Conservation (phyloP, 2,113 vertebrate genomes). For the Caranx melampygus region DNA sequence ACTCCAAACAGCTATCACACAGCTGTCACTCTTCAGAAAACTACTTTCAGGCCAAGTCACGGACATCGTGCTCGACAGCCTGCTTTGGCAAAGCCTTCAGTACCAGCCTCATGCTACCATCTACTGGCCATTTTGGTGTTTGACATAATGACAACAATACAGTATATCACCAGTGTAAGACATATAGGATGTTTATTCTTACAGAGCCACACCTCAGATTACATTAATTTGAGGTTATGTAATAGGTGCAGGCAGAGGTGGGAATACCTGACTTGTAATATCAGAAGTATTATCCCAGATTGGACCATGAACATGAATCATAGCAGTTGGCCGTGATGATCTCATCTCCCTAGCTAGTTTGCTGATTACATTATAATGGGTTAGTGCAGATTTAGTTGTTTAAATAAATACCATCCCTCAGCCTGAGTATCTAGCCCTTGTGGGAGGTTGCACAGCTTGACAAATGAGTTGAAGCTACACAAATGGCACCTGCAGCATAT, state of each 20-base stretch:
- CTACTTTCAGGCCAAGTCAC: conserved; percentile 32
- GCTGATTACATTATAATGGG: not conserved
- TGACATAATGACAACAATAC: not conserved
- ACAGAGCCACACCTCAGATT: not conserved
- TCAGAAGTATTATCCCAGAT: not conserved
- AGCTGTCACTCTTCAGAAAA: conserved; percentile 59
- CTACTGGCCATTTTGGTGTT: conserved; percentile 52
- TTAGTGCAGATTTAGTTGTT: not conserved
- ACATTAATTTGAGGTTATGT: not conserved
- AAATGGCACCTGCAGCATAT: not conserved
- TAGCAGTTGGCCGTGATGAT: not conserved
- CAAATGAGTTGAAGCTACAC: not conserved
- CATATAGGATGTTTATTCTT: not conserved
- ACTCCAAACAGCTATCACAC: conserved; percentile 49
- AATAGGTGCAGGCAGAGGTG: not conserved
- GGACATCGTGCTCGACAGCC: conserved; percentile 15
- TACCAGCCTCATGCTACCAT: conserved; percentile 44
- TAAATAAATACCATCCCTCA: not conserved
- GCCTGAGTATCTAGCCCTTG: not conserved
- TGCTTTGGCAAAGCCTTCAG: not conserved
- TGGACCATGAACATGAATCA: not conserved
- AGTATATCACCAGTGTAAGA: not conserved
- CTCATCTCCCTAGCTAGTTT: not conserved
- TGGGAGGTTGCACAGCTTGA: not conserved
- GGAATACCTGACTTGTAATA: not conserved